Evolutionary conservation across 2,797 vertebrate genomes (phyloP).

Genomic region (Mionectes olivaceus): DNA sequence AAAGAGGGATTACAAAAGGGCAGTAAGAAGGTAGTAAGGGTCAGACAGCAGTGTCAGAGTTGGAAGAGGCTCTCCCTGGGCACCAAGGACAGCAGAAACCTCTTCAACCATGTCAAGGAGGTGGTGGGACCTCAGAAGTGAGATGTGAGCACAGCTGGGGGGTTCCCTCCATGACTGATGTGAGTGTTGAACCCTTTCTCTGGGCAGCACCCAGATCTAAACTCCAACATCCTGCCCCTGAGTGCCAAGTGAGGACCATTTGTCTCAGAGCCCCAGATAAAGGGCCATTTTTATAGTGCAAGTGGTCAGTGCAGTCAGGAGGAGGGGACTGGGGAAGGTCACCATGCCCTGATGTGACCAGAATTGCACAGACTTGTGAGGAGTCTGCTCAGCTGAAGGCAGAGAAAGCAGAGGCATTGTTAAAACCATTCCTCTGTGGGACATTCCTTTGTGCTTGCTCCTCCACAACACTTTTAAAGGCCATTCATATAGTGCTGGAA

Average conservation of each 20-base stretch:
- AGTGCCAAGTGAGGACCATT: not conserved
- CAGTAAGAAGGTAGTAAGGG: not conserved
- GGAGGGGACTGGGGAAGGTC: not conserved
- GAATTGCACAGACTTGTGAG: not conserved
- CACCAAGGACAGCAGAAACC: not conserved
- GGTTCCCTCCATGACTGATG: not conserved
- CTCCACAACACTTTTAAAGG: not conserved
- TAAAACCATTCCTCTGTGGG: not conserved
- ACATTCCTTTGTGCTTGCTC: slow-evolving; percentile 16
- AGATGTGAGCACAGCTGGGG: not conserved
- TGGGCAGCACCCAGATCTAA: not conserved
- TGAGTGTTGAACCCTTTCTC: fast-evolving
- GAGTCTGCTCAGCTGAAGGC: fast-evolving
- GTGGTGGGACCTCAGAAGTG: not conserved
- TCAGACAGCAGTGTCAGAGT: not conserved
- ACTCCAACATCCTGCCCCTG: not conserved
- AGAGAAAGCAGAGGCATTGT: not conserved
- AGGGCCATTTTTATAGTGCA: not conserved
- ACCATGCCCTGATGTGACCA: not conserved
- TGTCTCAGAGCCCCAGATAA: not conserved
- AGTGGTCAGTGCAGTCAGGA: not conserved
- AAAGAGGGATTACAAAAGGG: not conserved
- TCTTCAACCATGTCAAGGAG: not conserved
- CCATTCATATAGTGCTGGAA: slow-evolving; percentile 22
- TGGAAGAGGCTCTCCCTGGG: not conserved